A percentile compares a stretch with the other conserved stretches of the same genome.
Conservation (phyloP, 2,888 invertebrate species). For the Luperina nickerlii region DNA sequence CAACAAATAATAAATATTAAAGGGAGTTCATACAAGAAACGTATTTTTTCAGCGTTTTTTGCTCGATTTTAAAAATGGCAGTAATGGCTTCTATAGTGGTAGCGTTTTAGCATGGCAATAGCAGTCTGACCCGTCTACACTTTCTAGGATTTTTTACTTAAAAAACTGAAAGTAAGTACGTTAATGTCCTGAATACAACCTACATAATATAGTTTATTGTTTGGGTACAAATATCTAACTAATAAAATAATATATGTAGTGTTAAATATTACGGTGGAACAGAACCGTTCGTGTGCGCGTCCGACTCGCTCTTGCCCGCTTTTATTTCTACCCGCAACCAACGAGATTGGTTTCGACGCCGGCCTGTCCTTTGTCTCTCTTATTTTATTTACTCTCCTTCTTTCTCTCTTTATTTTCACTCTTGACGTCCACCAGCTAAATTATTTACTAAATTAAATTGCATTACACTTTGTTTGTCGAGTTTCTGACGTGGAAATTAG, state of each 20-base stretch:
- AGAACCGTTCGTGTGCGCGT: neutral
- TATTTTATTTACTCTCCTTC: conserved; percentile 47
- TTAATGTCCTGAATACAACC: no score
- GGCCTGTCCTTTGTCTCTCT: conserved; percentile 37
- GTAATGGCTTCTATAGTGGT: no score
- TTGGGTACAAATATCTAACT: no score
- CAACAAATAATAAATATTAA: neutral
- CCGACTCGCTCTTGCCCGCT: neutral
- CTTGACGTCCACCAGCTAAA: conserved; percentile 13
- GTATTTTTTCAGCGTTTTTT: neutral
- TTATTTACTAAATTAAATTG: conserved; percentile 61
- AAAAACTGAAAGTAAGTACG: no score
- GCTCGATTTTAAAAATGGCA: no score
- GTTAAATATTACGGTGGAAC: neutral
- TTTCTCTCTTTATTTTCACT: conserved; percentile 27
- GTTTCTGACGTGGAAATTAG: conserved; percentile 39
- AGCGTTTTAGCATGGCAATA: no score
- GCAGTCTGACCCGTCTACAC: no score
- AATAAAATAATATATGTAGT: no score
- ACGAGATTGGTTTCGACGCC: conserved; percentile 63
- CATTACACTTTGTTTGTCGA: conserved; percentile 40
- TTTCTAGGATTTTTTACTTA: no score
- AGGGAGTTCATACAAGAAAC: neutral
- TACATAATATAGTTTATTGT: no score
- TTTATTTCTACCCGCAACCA: conserved; percentile 43